Percentiles rank a stretch among this genome's conserved stretches.
Conservation (phyloP, 2,888 invertebrate species). For the Torymus texanus region DNA sequence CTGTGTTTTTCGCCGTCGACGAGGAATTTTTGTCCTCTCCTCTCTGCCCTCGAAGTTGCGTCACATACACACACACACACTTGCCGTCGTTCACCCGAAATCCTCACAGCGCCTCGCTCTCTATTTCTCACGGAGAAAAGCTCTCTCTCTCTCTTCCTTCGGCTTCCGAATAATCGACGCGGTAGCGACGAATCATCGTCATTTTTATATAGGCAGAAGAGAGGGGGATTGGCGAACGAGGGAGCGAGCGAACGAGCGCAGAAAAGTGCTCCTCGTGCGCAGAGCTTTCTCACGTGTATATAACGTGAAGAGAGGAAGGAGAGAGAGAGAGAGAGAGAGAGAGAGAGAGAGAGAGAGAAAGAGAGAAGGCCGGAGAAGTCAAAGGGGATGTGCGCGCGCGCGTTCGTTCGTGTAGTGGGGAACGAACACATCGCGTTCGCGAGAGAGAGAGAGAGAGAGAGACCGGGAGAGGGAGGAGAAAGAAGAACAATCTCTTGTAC, state of each 20-base stretch:
- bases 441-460: conserved; percentile 53
- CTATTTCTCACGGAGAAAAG: too few species aligned
- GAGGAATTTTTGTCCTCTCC: conserved; percentile 34
- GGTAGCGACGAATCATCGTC: conserved; percentile 20
- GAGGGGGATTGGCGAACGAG: too few species aligned
- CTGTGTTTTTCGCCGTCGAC: conserved; percentile 45
- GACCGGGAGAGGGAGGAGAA: conserved; percentile 57
- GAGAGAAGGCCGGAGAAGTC: conserved; percentile 51
- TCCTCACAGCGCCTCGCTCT: too few species aligned
- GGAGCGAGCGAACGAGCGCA: background rate
- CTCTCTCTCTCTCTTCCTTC: too few species aligned
- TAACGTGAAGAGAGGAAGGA: conserved; percentile 61
- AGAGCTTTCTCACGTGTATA: conserved; percentile 42
- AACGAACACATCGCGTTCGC: conserved; percentile 22
- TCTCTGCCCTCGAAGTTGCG: background rate
- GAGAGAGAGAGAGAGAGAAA: conserved; percentile 54
- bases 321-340: conserved; percentile 54
- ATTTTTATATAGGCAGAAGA: background rate
- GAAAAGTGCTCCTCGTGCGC: conserved; percentile 24
- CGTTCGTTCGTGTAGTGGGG: conserved; percentile 11
- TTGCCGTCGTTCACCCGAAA: too few species aligned
- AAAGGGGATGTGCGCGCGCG: conserved; percentile 40
- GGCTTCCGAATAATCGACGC: too few species aligned
- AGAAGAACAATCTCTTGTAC: conserved; percentile 69
- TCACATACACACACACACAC: too few species aligned